These are phyloP conservation scores for Blera fallax DNA, from an alignment of 2,888 invertebrate species.

Conservation along the genomic window DNA sequence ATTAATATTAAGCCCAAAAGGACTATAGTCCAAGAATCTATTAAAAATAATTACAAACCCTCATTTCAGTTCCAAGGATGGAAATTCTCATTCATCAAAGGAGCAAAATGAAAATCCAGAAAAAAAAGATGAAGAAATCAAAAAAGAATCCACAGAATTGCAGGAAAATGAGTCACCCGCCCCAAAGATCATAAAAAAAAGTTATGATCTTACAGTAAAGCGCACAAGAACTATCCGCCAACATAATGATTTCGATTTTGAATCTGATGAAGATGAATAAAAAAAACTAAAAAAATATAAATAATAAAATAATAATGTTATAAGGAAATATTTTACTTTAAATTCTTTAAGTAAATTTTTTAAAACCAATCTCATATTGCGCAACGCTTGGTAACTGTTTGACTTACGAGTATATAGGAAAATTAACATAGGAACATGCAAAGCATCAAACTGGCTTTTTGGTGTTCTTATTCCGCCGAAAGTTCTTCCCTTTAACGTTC, in stretches of 20 bases:
- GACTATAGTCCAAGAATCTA: too few species aligned
- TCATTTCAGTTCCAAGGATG: not conserved
- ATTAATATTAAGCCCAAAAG: too few species aligned
- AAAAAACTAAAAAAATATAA: not conserved
- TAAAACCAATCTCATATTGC: too few species aligned
- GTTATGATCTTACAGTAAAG: not conserved
- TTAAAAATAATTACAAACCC: not conserved
- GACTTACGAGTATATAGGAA: too few species aligned
- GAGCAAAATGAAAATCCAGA: not conserved
- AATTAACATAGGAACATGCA: too few species aligned
- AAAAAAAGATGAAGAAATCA: not conserved
- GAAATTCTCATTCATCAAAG: not conserved
- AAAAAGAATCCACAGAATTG: not conserved
- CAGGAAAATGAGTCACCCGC: not conserved
- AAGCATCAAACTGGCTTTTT: too few species aligned
- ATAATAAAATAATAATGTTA: not conserved
- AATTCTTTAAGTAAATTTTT: not conserved
- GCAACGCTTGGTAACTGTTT: too few species aligned
- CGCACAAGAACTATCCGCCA: slow-evolving; percentile 5
- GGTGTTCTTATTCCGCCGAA: too few species aligned
- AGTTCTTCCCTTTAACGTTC: too few species aligned
- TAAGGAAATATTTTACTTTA: not conserved
- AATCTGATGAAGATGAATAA: slow-evolving; percentile 15
- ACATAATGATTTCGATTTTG: slow-evolving; percentile 6
- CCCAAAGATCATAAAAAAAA: not conserved